Base-by-base conservation (phyloP, 2,797 vertebrate genomes). In the Schizopygopsis malacanthus region DNA sequence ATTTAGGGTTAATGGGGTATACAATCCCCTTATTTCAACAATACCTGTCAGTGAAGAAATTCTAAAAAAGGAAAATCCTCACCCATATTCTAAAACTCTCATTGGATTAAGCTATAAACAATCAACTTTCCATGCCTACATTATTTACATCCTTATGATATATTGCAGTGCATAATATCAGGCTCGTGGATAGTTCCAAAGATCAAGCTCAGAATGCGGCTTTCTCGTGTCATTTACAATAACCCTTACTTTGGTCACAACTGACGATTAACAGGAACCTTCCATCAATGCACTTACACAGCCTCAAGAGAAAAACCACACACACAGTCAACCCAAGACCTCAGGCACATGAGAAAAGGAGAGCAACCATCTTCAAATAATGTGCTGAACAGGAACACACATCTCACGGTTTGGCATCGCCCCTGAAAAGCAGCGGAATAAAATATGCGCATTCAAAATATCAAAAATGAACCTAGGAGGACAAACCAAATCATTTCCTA, bases 81-180 rank as follows among this genome's bases (percentile, higher is more conserved):
- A 71, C 65, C 54, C 37, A 56, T 78, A 79, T 59, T 78, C 59
- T 37, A 70, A 84, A 87, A 76, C 47, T 54, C 56, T 72, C 22
- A 63, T 77, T 81, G 39, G 37, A 79, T 43, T 33, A 70, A 20
- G 59, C 18, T 41, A 54, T 37, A 13, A 22, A 25, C 37, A 13
- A 52, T 63, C 37, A 76, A 77, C 63, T 54, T 45, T 28, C 22
- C 70, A 54, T 65, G 83, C 61, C 28, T 86, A 18, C 6, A 73
- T 37, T 88, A 86, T 88, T 84, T 89, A 89, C 88, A 89, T 56
- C 37, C 67, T 54, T 75, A 52, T 12, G 2, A 61, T 50, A 78
- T 71, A 82, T 52, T 70, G 75, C 81, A 75, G 67, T 65, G 86
- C 22, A 41, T 76, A 77, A 33, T 6, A 0, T 41, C 54, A 47